Conservation (phyloP, 2,113 vertebrate genomes). For the Hiodon tergisus region DNA sequence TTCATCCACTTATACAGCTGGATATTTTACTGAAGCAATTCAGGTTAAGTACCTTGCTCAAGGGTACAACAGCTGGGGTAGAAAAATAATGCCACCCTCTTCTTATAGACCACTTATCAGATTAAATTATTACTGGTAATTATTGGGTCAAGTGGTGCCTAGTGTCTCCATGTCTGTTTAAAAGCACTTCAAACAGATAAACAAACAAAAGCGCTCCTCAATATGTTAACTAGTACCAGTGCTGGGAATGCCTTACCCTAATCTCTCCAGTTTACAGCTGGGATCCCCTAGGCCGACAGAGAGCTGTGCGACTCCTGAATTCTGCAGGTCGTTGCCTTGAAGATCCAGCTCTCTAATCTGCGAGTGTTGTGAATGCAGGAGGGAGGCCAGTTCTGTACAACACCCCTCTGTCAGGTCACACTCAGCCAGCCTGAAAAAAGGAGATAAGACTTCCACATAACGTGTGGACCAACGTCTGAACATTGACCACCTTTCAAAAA, state of each 20-base stretch:
- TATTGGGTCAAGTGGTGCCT: not conserved
- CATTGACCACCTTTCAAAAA: not conserved
- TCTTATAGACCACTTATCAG: not conserved
- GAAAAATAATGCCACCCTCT: not conserved
- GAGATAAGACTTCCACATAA: not conserved
- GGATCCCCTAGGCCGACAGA: not conserved
- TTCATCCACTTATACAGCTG: too few relatives aligned
- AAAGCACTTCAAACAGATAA: not conserved
- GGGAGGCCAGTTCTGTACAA: not conserved
- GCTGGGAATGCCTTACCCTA: too few relatives aligned
- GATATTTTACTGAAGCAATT: too few relatives aligned
- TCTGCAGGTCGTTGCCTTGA: not conserved
- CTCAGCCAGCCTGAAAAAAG: not conserved
- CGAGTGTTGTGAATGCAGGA: not conserved
- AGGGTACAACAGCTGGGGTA: too few relatives aligned
- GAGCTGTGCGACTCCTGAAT: not conserved
- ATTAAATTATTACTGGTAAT: not conserved
- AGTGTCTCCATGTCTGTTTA: too few relatives aligned
- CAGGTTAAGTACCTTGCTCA: too few relatives aligned
- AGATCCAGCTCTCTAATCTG: slow-evolving; percentile 1
- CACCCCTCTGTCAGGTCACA: not conserved
- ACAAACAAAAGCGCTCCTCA: too few relatives aligned
- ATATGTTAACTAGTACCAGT: not conserved
- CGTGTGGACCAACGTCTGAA: too few relatives aligned
- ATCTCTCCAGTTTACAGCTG: not conserved